Evolutionary conservation across 1,140 invertebrate genomes (phyloP).

Genomic region (Daktulosphaira vitifoliae): DNA sequence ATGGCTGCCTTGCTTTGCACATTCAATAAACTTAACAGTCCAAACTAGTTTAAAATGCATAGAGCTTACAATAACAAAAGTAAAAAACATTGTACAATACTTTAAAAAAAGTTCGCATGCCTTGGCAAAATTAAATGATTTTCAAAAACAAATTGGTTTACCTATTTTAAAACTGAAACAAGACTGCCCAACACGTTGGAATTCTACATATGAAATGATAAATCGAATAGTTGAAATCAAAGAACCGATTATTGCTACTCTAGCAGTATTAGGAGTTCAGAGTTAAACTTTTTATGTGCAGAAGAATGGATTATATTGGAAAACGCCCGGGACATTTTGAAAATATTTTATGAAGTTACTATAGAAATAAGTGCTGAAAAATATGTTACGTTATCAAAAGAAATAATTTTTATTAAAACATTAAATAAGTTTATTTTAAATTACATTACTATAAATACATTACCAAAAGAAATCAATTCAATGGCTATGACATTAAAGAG

Average conservation of each 20-base stretch:
- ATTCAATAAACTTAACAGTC: no score
- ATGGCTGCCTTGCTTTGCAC: constrained; percentile 42
- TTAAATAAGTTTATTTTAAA: background rate
- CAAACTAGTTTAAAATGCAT: no score
- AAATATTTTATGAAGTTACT: constrained; percentile 25
- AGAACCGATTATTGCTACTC: constrained; percentile 19
- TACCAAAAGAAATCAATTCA: background rate
- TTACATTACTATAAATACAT: background rate
- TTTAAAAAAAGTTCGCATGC: constrained; percentile 38
- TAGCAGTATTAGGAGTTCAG: background rate
- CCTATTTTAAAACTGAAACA: constrained; percentile 39
- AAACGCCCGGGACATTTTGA: background rate
- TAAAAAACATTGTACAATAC: constrained; percentile 37
- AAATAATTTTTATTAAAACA: constrained; percentile 13
- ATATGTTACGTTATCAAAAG: no score
- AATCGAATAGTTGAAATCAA: constrained; percentile 38
- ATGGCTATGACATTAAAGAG: background rate
- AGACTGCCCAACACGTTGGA: constrained; percentile 41
- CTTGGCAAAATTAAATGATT: constrained; percentile 35
- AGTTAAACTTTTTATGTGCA: background rate
- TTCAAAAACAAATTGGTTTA: constrained; percentile 37
- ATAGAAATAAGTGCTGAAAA: constrained; percentile 23
- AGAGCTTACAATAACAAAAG: constrained; percentile 35
- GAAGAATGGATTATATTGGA: constrained; percentile 4
- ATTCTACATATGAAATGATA: constrained; percentile 41